A percentile compares a stretch with the other conserved stretches of the same genome.
phyloP scores from a whole-genome alignment of 2,888 invertebrate genomes.

The Lasiommata megera region DNA sequence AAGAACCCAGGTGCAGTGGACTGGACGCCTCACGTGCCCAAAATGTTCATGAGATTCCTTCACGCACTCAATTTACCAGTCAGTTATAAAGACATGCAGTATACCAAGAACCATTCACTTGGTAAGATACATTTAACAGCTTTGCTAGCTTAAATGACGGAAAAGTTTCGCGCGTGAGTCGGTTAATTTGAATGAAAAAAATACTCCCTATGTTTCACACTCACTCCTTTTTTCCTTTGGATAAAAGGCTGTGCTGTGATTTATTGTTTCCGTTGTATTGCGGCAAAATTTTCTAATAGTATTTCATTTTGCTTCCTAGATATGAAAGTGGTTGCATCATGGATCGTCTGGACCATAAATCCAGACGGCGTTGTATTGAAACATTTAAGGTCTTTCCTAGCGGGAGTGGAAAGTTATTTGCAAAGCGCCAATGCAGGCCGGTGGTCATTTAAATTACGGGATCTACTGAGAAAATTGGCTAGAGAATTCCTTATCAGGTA shows the following conservation, averaged over 20 bases:
- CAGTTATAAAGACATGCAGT: constrained; percentile 84
- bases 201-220: too few species aligned
- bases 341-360: constrained; percentile 84
- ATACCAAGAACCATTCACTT: constrained; percentile 77
- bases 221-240: too few species aligned
- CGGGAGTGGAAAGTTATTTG: constrained; percentile 91
- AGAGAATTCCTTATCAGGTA: constrained; percentile 83
- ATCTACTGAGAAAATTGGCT: constrained; percentile 85
- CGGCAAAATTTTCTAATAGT: constrained; percentile 4
- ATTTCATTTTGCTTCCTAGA: too few species aligned
- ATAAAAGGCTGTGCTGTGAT: too few species aligned
- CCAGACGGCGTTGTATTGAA: constrained; percentile 85
- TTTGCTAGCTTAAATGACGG: too few species aligned
- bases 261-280: too few species aligned
- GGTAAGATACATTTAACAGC: constrained; percentile 45
- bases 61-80: constrained; percentile 90
- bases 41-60: constrained; percentile 87
- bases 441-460: constrained; percentile 87
- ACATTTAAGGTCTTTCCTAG: constrained; percentile 90
- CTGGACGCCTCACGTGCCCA: constrained; percentile 92
- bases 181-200: too few species aligned
- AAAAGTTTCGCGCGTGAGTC: too few species aligned
- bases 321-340: constrained; percentile 75
- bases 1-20: constrained; percentile 91
- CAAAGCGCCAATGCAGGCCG: constrained; percentile 94